Percentiles rank a stretch among this genome's conserved stretches.
phyloP scores from a whole-genome alignment of 2,888 invertebrate species.

The Sthenelais limicola region DNA sequence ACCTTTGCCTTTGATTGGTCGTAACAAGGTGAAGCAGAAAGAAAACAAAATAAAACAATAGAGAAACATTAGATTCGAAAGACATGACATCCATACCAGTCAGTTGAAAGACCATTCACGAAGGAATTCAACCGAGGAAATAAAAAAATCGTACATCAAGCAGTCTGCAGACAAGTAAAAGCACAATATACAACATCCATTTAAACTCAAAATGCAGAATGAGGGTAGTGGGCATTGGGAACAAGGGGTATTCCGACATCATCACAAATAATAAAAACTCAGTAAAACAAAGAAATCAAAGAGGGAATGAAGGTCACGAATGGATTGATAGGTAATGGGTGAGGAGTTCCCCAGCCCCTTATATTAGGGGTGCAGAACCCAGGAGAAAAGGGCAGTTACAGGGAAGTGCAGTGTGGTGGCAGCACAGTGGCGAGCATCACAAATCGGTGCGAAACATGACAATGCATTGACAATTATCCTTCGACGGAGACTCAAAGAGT shows the following conservation, averaged over 20 bases:
- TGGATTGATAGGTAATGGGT: slow-evolving; percentile 18
- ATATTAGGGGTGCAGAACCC: slow-evolving; percentile 26
- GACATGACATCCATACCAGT: slow-evolving; percentile 39
- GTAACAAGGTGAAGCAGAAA: slow-evolving; percentile 42
- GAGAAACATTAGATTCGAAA: slow-evolving; percentile 38
- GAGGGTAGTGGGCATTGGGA: neutral
- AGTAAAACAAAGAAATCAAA: slow-evolving; percentile 18
- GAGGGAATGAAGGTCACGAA: slow-evolving; percentile 13
- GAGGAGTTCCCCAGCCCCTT: slow-evolving; percentile 26
- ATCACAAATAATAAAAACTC: slow-evolving; percentile 26
- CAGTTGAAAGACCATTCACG: slow-evolving; percentile 36
- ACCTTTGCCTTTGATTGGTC: slow-evolving; percentile 44
- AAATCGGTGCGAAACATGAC: slow-evolving; percentile 14
- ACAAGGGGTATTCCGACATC: slow-evolving; percentile 25
- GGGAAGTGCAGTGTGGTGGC: slow-evolving; percentile 36
- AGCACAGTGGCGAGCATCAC: slow-evolving; percentile 30
- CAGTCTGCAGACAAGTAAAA: no score
- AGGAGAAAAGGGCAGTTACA: slow-evolving; percentile 12
- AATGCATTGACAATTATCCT: slow-evolving; percentile 11
- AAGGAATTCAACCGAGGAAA: slow-evolving; percentile 25
- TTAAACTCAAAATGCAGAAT: no score
- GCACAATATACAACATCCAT: no score
- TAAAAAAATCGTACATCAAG: no score
- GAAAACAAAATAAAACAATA: slow-evolving; percentile 44
- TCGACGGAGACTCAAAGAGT: slow-evolving; percentile 17